Evolutionary conservation across 2,888 invertebrate species (phyloP).

Genomic region (Tineola bisselliella): DNA sequence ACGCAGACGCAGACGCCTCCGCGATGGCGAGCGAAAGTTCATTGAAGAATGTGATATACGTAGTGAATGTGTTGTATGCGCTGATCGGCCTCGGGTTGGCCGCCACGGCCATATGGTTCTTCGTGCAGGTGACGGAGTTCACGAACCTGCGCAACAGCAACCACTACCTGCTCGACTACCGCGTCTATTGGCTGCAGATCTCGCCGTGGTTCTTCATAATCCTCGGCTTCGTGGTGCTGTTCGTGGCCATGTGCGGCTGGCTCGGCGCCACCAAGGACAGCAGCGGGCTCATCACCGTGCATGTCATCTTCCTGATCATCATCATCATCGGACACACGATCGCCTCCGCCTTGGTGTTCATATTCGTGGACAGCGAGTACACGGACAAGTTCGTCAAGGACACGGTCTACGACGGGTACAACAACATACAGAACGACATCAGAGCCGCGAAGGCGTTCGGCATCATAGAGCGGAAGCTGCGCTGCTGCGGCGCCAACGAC

Average conservation of each 20-base stretch:
- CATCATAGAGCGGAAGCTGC: constrained; percentile 50
- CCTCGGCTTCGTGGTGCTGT: constrained; percentile 47
- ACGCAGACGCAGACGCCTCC: constrained; percentile 16
- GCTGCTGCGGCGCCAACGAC: constrained; percentile 59
- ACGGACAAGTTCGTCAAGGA: constrained; percentile 58
- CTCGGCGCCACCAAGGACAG: constrained; percentile 51
- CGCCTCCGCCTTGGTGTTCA: constrained; percentile 51
- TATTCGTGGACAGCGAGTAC: constrained; percentile 56
- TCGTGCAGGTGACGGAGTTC: constrained; percentile 55
- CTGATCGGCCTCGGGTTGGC: constrained; percentile 53
- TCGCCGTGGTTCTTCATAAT: constrained; percentile 62
- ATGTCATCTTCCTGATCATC: constrained; percentile 44
- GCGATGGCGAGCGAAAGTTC: constrained; percentile 54
- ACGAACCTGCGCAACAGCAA: constrained; percentile 52
- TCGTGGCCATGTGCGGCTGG: constrained; percentile 55
- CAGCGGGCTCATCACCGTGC: constrained; percentile 49
- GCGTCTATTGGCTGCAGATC: constrained; percentile 60
- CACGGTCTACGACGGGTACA: constrained; percentile 59
- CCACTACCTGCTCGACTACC: constrained; percentile 56
- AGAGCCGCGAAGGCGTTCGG: constrained; percentile 53
- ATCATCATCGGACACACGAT: constrained; percentile 48
- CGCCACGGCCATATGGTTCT: constrained; percentile 60
- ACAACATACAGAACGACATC: constrained; percentile 55
- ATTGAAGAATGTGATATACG: constrained; percentile 48
- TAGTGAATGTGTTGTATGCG: constrained; percentile 53